These are phyloP conservation scores for Periophthalmus magnuspinnatus DNA, from an alignment of 2,797 vertebrate species.

Conservation along the genomic window DNA sequence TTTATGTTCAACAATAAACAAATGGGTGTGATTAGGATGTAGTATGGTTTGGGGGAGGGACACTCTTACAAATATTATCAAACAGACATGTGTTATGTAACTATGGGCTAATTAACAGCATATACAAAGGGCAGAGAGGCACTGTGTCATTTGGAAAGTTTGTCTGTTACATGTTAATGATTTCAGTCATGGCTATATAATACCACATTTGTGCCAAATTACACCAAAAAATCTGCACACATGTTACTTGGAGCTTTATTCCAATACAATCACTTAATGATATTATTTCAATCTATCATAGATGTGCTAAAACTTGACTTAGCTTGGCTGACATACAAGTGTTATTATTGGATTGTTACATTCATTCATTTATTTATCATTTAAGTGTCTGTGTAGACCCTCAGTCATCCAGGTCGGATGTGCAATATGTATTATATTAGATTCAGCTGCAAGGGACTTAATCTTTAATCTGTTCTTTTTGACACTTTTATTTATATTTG, in stretches of 20 bases:
- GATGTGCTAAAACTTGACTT: no score
- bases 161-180: not conserved
- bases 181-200: not conserved
- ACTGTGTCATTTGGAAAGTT: not conserved
- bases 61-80: constrained; percentile 11
- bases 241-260: not conserved
- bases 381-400: no score
- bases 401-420: no score
- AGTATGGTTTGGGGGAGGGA: constrained; percentile 45
- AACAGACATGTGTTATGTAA: constrained; percentile 7
- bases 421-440: no score
- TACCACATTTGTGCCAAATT: not conserved
- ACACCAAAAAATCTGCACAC: not conserved
- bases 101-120: not conserved
- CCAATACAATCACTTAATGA: no score
- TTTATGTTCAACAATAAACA: constrained; percentile 64
- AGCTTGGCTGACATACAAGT: no score
- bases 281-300: no score
- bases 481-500: no score
- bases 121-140: not conserved
- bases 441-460: no score
- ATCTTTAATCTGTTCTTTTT: no score
- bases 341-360: not conserved
- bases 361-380: no score
- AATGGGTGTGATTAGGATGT: constrained; percentile 37